Percentiles rank a stretch among this genome's conserved stretches.
phyloP scores from a whole-genome alignment of 2,888 invertebrate genomes.

The Halictus ligatus region DNA sequence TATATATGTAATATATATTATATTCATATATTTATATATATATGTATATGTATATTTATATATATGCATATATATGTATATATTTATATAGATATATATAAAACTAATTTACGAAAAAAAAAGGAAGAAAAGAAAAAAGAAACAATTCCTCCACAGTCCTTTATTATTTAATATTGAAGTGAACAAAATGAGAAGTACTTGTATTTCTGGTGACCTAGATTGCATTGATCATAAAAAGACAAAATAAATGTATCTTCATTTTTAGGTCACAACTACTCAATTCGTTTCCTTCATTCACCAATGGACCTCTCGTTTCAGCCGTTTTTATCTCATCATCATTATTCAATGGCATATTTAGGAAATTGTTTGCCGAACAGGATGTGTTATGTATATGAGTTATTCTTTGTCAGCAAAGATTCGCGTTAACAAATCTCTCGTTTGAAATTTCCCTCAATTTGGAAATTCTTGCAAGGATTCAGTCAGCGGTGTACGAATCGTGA shows the following conservation, averaged over 20 bases:
- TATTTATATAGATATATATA: slow-evolving; percentile 71
- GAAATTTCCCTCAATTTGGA: slow-evolving; percentile 40
- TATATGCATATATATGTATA: slow-evolving; percentile 77
- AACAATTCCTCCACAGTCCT: slow-evolving; percentile 83
- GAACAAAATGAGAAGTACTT: slow-evolving; percentile 81
- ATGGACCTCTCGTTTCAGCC: slow-evolving; percentile 69
- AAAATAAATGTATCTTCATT: slow-evolving; percentile 91
- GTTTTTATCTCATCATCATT: slow-evolving; percentile 60
- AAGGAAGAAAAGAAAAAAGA: slow-evolving; percentile 75
- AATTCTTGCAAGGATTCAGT: slow-evolving; percentile 36
- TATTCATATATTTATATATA: slow-evolving; percentile 73
- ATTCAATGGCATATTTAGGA: slow-evolving; percentile 58
- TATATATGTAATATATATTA: slow-evolving; percentile 84
- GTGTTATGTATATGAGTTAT: slow-evolving; percentile 44
- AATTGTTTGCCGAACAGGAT: slow-evolving; percentile 60
- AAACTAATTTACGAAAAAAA: slow-evolving; percentile 78
- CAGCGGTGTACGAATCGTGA: slow-evolving; percentile 48
- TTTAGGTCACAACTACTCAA: slow-evolving; percentile 87
- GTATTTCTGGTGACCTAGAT: slow-evolving; percentile 85
- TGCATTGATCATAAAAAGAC: slow-evolving; percentile 88
- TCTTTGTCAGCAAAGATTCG: slow-evolving; percentile 54
- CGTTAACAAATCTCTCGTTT: slow-evolving; percentile 63
- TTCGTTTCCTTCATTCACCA: slow-evolving; percentile 79
- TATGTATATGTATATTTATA: slow-evolving; percentile 79
- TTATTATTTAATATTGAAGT: slow-evolving; percentile 81